Base-by-base conservation (phyloP, 2,888 invertebrate species). In the Synergus itoensis region DNA sequence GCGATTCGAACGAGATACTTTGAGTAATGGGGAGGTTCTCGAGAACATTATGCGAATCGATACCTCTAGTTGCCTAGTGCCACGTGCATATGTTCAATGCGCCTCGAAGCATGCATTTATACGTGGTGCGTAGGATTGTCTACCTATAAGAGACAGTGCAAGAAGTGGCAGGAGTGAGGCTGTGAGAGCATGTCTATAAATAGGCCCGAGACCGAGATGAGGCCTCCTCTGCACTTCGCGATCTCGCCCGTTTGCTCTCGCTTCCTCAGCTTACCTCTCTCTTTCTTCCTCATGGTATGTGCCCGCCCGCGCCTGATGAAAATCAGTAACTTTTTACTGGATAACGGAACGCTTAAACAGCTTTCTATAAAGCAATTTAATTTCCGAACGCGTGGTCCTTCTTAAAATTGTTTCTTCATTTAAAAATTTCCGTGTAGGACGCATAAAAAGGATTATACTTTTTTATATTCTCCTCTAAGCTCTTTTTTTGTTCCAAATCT, bases 171-270 rank as follows among this genome's bases (percentile, higher is more conserved):
- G 89, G 89, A 90, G 90, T 89, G 90, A 90, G 89, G 88, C 90
- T 91, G 90, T 91, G 91, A 91, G 91, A 90, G 90, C 91, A 91
- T 87, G 90, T 91, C 90, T 91, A 91, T 91, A 91, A 91, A 91
- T 91, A 91, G 91, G 90, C 86, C 90, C 88, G 80, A 87, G 89
- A 90, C 88, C 89, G 89, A 90, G 91, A 91, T 89, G 91, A 90
- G 85, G 86, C 86, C 90, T 90, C 89, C 89, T 87, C 89, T 88
- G 88, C 89, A 87, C 89, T 89, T 88, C 88, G 87, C 87, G 86
- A 87, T 87, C 82, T 81, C 79, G 76, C 80, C 77, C 81, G 77
- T 60, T 16, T 69, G 57, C 81, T 81, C 78, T 78, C 80, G 67
- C 81, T 79, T 48, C 9, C 63, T 65, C 60, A 28, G 14, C 48